Conservation (phyloP, 2,113 vertebrate species). For the Gallinago jamesoni region DNA sequence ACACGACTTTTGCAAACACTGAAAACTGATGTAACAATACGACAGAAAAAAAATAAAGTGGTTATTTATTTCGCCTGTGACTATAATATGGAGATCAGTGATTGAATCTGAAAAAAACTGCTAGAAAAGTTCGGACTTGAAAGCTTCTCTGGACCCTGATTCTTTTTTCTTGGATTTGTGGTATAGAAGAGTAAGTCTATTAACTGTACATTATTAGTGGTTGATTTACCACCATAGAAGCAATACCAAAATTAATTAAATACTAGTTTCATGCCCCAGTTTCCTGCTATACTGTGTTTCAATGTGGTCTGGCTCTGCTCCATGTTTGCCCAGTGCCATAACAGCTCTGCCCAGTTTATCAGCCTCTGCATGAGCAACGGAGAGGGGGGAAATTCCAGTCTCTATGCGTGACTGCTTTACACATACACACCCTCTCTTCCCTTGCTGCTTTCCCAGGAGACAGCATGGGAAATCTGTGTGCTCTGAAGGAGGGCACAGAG, state of each 20-base stretch:
- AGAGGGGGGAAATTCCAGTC: background rate
- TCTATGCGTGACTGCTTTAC: background rate
- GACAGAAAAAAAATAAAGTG: background rate
- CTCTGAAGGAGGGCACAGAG: background rate
- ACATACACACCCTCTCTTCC: background rate
- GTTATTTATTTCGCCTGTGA: background rate
- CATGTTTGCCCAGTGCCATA: background rate
- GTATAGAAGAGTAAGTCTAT: background rate
- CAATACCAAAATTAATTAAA: conserved; percentile 1
- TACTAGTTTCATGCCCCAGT: conserved; percentile 15
- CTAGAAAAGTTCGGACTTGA: background rate
- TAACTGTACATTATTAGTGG: conserved; percentile 1
- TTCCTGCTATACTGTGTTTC: background rate
- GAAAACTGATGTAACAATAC: background rate
- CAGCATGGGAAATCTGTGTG: background rate
- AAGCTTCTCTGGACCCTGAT: background rate
- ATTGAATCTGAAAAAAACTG: background rate
- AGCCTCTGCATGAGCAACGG: background rate
- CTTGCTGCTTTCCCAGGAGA: background rate
- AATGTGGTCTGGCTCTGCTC: background rate
- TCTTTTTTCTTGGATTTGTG: background rate
- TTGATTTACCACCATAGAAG: background rate
- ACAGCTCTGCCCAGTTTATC: background rate
- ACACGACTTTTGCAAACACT: background rate
- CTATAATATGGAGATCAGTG: background rate